Evolutionary conservation across 2,797 vertebrate genomes (phyloP).

Genomic region (Bryconaethiops microstoma): DNA sequence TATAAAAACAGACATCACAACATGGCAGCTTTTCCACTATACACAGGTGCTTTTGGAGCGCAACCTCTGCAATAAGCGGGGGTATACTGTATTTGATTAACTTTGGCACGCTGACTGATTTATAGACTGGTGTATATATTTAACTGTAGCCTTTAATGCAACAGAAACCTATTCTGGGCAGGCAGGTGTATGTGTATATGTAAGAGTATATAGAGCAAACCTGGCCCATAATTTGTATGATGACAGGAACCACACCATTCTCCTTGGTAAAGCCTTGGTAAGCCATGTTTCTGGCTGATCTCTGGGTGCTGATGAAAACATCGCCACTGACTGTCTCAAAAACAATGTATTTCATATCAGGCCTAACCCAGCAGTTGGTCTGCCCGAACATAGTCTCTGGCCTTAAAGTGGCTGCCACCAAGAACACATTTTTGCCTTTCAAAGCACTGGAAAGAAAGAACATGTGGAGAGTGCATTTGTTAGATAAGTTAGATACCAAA

Average conservation of each 20-base stretch:
- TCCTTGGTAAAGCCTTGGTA: conserved; percentile 93
- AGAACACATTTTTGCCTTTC: conserved; percentile 88
- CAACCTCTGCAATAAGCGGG: no score
- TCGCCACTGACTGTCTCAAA: conserved; percentile 87
- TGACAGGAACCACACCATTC: conserved; percentile 86
- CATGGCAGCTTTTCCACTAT: no score
- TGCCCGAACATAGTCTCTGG: conserved; percentile 99
- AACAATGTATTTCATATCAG: conserved; percentile 94
- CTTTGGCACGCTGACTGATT: no score
- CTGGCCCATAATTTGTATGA: conserved; percentile 95
- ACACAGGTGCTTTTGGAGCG: no score
- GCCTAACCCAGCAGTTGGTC: conserved; percentile 97
- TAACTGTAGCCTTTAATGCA: background rate
- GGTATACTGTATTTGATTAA: no score
- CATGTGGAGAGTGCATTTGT: background rate
- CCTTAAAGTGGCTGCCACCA: conserved; percentile 94
- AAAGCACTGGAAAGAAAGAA: conserved; percentile 77
- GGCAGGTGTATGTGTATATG: background rate
- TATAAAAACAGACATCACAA: no score
- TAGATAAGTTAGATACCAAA: background rate
- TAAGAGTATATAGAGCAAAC: conserved; percentile 67
- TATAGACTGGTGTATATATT: no score
- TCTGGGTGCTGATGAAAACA: conserved; percentile 88
- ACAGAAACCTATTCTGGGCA: background rate
- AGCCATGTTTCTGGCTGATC: conserved; percentile 95